phyloP scores from a whole-genome alignment of 2,113 vertebrate genomes.

The Ciconia boyciana region DNA sequence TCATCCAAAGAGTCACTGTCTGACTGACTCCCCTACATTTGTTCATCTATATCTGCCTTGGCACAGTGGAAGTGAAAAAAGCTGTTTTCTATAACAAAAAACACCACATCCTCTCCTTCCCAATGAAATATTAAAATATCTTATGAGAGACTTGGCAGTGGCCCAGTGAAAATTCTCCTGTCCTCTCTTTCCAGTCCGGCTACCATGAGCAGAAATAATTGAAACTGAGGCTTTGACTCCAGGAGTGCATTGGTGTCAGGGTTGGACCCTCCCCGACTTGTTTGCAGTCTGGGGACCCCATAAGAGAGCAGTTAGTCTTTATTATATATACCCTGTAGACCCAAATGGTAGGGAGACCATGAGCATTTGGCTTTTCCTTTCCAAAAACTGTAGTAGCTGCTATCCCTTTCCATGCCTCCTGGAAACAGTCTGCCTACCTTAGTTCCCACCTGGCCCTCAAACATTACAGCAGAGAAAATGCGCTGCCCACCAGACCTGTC shows the following conservation, averaged over 20 bases:
- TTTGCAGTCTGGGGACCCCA: fast-evolving
- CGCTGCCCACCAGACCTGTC: neutral
- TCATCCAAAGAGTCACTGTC: neutral
- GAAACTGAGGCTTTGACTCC: neutral
- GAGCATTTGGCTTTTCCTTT: neutral
- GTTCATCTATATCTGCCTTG: neutral
- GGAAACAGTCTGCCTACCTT: neutral
- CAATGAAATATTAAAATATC: neutral
- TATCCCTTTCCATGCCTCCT: neutral
- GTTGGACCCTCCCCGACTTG: fast-evolving
- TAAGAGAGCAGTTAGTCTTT: neutral
- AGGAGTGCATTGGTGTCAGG: neutral
- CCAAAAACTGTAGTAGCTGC: neutral
- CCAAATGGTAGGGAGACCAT: neutral
- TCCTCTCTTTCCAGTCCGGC: neutral
- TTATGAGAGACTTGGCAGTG: neutral
- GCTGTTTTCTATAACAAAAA: neutral
- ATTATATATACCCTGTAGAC: neutral
- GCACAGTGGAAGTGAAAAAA: neutral
- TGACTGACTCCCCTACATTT: neutral
- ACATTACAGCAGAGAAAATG: neutral
- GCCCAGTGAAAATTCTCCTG: neutral
- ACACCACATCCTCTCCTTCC: fast-evolving
- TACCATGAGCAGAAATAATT: neutral
- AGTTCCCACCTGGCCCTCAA: neutral